phyloP scores from a whole-genome alignment of 1,140 invertebrate genomes.

The Solenopsis fugax region DNA sequence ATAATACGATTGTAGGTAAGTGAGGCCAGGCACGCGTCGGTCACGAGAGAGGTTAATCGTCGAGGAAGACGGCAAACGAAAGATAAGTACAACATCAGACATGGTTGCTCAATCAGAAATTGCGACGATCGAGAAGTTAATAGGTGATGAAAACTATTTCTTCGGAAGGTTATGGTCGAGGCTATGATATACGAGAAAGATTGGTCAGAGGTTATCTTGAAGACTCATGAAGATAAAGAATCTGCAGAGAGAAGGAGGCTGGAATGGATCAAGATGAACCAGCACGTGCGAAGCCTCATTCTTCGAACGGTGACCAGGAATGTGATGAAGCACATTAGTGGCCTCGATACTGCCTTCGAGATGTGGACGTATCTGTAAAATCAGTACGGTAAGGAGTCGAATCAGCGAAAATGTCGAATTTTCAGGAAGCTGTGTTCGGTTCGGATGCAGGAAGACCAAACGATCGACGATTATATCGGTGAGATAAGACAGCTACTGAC shows the following conservation, averaged over 20 bases:
- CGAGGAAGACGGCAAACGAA: too few species aligned
- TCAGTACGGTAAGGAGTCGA: not conserved
- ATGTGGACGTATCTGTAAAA: not conserved
- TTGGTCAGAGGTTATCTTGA: constrained; percentile 1
- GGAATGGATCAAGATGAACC: not conserved
- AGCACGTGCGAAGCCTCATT: not conserved
- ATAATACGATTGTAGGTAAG: too few species aligned
- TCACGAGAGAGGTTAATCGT: too few species aligned
- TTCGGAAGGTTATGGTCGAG: not conserved
- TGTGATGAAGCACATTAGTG: not conserved
- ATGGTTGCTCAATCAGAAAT: not conserved
- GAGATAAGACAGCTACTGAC: not conserved
- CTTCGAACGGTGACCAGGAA: not conserved
- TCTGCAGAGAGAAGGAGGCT: not conserved
- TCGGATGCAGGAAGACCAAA: not conserved
- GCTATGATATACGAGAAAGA: not conserved
- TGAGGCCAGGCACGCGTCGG: too few species aligned
- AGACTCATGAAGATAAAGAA: not conserved
- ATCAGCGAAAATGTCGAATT: constrained; percentile 13
- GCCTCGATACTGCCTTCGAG: not conserved
- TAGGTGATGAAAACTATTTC: not conserved
- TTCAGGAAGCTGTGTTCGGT: constrained; percentile 4
- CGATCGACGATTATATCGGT: not conserved
- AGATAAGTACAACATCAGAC: not conserved
- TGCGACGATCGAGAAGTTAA: not conserved